Evolutionary conservation across 2,888 invertebrate species (phyloP), one percentile per base, ranked within the genome.

Genomic region (Seira musarum): DNA sequence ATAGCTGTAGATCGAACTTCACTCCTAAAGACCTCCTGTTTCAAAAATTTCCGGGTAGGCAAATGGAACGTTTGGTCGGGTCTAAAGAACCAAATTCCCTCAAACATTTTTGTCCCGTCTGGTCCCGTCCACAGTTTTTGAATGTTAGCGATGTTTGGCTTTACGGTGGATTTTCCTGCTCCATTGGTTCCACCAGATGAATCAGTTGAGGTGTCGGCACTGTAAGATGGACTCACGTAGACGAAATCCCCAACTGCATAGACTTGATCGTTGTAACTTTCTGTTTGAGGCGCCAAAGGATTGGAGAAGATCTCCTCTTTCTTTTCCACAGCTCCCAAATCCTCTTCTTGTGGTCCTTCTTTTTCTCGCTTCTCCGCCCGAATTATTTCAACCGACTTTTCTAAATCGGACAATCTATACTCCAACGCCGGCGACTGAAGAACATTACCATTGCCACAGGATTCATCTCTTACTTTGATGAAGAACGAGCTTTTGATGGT

Each of bases 61-160:
- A 97, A 92, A 89, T 99, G 99, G 90, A 94, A 98, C 0, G 99
- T 99, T 89, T 99, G 98, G 87, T 95, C 94, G 0, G 99, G 99
- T 73, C 98, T 92, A 87, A 92, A 94, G 88, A 96, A 98, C 87
- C 96, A 94, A 88, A 94, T 95, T n/a, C 96, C 97, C 87, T 96
- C 95, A 87, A 97, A 91, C 93, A 96, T 95, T 87, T 95, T 94
- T 83, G 94, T 93, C 8, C 94, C 94, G 64, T 93, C 94, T 19
- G 91, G 91, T 87, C 95, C 96, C 15, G 94, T 95, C 94, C 95
- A 97, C 15, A 99, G 91, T 0, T 96, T 92, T 88, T 98, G 96
- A 64, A 98, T 94, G 85, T 95, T 93, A 79, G 96, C 92, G 61
- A 98, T 95, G 85, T 94, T 91, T 0, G 93, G 93, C 53, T 95